Base-by-base conservation (phyloP, 2,888 invertebrate species). In the Agrotis segetum region DNA sequence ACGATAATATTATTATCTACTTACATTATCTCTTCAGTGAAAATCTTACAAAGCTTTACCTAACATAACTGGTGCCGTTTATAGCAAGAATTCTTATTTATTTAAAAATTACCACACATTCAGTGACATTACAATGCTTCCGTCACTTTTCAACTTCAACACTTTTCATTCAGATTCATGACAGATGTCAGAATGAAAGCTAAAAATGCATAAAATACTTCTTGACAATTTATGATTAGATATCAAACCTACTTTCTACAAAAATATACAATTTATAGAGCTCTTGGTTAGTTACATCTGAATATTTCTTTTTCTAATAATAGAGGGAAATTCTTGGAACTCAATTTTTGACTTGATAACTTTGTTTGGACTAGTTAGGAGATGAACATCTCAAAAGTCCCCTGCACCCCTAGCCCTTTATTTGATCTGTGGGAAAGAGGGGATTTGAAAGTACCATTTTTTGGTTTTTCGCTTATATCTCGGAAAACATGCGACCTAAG, bases 131-230 rank as follows among this genome's bases (percentile, higher is more conserved):
- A 67, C 3, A 66, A 24, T 56, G 56, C 2, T 17, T 19, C 24
- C 50, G 24, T 58, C 70, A 72, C 34, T 74, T 16, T 53, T 21
- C 2, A n/a, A n/a, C 21, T 34, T 16, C 16, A 14, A 46, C 46
- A 46, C 46, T 14, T 16, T 53, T 21, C 2, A n/a, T 0, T 24
- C 7, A 24, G 6, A 11, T 40, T 40, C 40, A 40, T 69, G 56
- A 58, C 50, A 69, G 17, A 13, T 47, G 56, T 24, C 70, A 40
- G 9, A 50, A 13, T 47, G 40, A 40, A 17, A 9, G 40, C 9
- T 2, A 55, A 17, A 55, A 47, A 19, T 75, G 3, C 16, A 44
- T 16, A 21, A 29, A 16, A 55, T 67, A 75, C 71, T 71, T 29
- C 40, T 71, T 67, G n/a, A 24, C 2, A 24, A 14, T 3, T 16